Evolutionary conservation across 2,113 vertebrate species (phyloP), one percentile per base, ranked within the genome.

Genomic region (Poeciliopsis prolifica): DNA sequence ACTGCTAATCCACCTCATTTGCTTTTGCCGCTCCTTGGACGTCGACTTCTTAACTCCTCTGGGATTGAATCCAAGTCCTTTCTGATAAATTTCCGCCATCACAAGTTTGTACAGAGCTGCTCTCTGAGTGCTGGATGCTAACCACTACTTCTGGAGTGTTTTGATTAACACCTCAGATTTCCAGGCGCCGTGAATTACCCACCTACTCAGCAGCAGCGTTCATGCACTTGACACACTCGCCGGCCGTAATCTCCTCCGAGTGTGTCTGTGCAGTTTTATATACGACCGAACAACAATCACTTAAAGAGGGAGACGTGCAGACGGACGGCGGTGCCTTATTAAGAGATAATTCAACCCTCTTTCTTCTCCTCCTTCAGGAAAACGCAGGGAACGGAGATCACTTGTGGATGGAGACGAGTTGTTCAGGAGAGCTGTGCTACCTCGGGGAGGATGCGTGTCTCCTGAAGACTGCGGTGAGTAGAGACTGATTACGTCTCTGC

Each of bases 331-430:
- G 66, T 4, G 28, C 70, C 68, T 71, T 60, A 51, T 81, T 67
- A 58, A 48, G 35, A 78, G 61, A 42, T 63, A 30, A 30, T 72
- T 40, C 8, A 4, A 5, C 0, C 13, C 14, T 51, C 4, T 54
- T 35, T 54, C n/a, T 63, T 19, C 6, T 5, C 9, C 7, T 62
- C 29, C 37, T 31, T 66, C 91, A 99, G 98, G 98, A 99, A 91
- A 99, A 96, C 68, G 98, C 98, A 0, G 91, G 97, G 86, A 99
- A 98, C 0, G 98, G 98, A 19, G 97, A 99, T 75, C 98, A 99
- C 92, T 93, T 99, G 74, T 99, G 98, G 98, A 94, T 97, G 93
- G 98, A 99, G 91, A 99, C 98, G n/a, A 99, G 98, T 58, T 98
- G 97, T 83, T 99, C 98, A 0, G 98, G 98, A 62, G 98, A 99